Evolutionary conservation across 2,888 invertebrate genomes (phyloP).

Genomic region (Drosophila prostipennis): DNA sequence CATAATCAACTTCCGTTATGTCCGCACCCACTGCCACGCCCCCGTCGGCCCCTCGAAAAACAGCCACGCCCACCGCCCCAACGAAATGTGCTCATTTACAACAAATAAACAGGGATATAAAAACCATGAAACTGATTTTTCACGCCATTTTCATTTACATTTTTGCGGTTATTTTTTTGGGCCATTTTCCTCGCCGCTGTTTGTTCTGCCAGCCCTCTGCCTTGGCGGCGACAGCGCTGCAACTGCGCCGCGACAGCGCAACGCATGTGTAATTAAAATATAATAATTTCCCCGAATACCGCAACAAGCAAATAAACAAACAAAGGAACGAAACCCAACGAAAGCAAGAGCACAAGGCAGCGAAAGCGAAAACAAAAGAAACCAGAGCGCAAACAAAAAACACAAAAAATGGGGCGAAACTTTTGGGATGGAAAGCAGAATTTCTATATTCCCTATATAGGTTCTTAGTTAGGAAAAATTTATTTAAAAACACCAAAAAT

Average conservation of each 20-base stretch:
- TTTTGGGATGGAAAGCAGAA: not conserved
- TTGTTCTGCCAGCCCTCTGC: constrained; percentile 46
- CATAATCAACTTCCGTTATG: constrained; percentile 72
- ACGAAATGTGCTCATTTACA: constrained; percentile 66
- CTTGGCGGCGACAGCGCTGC: constrained; percentile 24
- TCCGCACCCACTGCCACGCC: constrained; percentile 41
- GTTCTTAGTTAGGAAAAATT: too few relatives aligned
- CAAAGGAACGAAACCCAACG: constrained; percentile 25
- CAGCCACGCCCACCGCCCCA: constrained; percentile 8
- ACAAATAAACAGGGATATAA: constrained; percentile 77
- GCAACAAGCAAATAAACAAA: constrained; percentile 47
- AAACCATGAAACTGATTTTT: constrained; percentile 80
- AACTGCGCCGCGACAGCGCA: constrained; percentile 33
- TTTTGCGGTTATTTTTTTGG: constrained; percentile 49
- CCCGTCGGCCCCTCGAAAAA: not conserved
- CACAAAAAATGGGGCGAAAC: constrained; percentile 4
- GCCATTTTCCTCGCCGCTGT: constrained; percentile 41
- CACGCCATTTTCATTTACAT: constrained; percentile 79
- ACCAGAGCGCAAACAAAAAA: constrained; percentile 13
- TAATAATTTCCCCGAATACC: constrained; percentile 71
- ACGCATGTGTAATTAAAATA: constrained; percentile 79
- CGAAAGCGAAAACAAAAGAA: constrained; percentile 37
- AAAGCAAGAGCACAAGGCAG: constrained; percentile 33
- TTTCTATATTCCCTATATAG: not conserved
- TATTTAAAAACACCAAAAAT: not conserved